Base-by-base conservation (phyloP, 2,113 vertebrate genomes). In the Sisor rabdophorus region DNA sequence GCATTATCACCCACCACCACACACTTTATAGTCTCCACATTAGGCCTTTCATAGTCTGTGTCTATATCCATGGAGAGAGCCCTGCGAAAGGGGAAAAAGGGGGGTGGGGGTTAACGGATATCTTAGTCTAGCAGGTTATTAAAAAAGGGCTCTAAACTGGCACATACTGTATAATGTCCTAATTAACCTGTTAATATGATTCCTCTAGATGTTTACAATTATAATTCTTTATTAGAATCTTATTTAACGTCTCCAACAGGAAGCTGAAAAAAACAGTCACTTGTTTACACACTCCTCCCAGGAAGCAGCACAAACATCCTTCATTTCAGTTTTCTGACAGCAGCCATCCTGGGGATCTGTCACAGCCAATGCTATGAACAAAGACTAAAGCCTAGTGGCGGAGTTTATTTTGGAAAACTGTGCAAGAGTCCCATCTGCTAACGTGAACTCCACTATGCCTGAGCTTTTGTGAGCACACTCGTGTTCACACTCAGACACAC, bases 21-120 rank as follows among this genome's bases (percentile, higher is more conserved):
- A 87, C 94, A 95, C 87, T 95, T 95, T 88, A 95, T 94, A 80
- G 94, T 95, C 89, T 95, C 94, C 81, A 95, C 94, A 90, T 95
- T 95, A 82, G 94, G 94, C 71, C 94, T 89, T 91, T 95, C 94
- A 92, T 94, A 95, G 82, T 95, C 94, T 89, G 93, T 91, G 87
- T 95, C 94, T 87, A 93, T 89, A 90, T 95, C 94, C 94, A 95
- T 95, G 85, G 90, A 91, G 89, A 91, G 85, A 71, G 91, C 89
- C 91, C 91, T 92, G 78, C 30, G 81, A 26, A 19, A 40, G 61
- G 81, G 48, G 12, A 40, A 13, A 6, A 16, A 53, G 24, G n/a
- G 11, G 5, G 36, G 36, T n/a, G 36, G 36, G 53, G 17, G 44
- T 36, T 16, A 61, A 16, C n/a, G 32, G 9, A 8, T 26, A 48